Evolutionary conservation across 1,140 invertebrate genomes (phyloP).

Genomic region (Ostrea edulis): DNA sequence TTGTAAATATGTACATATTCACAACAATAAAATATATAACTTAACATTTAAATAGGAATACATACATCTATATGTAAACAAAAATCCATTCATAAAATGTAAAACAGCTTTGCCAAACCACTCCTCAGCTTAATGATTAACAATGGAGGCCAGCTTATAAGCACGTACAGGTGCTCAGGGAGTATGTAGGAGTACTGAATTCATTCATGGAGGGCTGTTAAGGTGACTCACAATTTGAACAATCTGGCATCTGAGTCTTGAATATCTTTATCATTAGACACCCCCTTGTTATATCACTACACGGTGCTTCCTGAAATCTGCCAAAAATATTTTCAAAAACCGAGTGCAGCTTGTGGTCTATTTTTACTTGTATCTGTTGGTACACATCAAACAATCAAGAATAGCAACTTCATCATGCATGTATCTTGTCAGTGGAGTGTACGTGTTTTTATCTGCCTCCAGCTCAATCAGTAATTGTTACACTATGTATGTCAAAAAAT

Average conservation of each 20-base stretch:
- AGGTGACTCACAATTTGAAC: conserved; percentile 8
- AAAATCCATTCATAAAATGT: not conserved
- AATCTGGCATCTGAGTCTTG: not conserved
- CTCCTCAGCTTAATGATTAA: not conserved
- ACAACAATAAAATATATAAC: not conserved
- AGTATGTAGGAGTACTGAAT: not conserved
- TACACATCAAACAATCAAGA: no score
- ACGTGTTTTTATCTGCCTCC: no score
- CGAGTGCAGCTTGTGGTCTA: not conserved
- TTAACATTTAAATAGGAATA: not conserved
- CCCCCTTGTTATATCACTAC: not conserved
- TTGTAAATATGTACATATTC: no score
- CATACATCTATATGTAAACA: not conserved
- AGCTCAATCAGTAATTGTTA: no score
- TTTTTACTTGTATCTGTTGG: not conserved
- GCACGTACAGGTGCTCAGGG: not conserved
- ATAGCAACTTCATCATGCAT: no score
- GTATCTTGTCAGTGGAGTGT: no score
- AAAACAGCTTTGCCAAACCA: not conserved
- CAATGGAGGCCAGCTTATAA: not conserved
- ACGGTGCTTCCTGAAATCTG: not conserved
- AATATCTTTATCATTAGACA: conserved; percentile 29
- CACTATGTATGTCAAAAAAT: no score
- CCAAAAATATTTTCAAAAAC: not conserved
- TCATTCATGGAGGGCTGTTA: not conserved